Evolutionary conservation across 2,888 invertebrate genomes (phyloP), one percentile per base, ranked within the genome.

Genomic region (Drosophila austrosaltans): DNA sequence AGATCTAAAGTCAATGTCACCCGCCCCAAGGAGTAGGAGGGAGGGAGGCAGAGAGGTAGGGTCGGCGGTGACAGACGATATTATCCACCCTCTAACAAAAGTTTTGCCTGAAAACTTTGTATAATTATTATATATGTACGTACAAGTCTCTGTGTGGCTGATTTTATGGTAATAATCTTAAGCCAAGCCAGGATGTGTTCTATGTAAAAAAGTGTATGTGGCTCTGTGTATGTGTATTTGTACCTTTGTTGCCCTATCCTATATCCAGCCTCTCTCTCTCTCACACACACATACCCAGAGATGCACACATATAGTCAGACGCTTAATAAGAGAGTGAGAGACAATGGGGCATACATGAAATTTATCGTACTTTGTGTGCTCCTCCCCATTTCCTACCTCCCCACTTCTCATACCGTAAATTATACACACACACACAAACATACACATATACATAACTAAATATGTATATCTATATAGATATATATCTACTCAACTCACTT

Each of bases 261-360:
- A 10, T 3, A 39, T 39, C 39, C 68, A 69, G 81, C 78, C 69
- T 72, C 81, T 81, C 75, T 77, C 78, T 81, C 69, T 78, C 42
- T 72, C 32, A 20, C 54, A 56, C 30, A 20, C 56, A 57, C 36
- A 36, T 16, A 16, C 16, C 16, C 16, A 16, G 16, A 16, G 16
- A 16, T 16, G 16, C 56, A 22, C 57, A 39, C 12, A 8, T 20
- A 56, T 36, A 56, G 8, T 20, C 36, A 54, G 36, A 54, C 54
- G 54, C 54, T 30, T 30, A 32, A 56, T 32, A 56, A 36, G 56
- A 57, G 39, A 22, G 36, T 36, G 42, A 59, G 58, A 59, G 58
- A 59, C 58, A 59, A 59, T 59, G 58, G 58, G 58, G 42, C 58
- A 39, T 40, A 59, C 58, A 59, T 59, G 42, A 59, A 59, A 59